Conservation (phyloP, 2,797 vertebrate genomes). For the Oophaga sylvatica region DNA sequence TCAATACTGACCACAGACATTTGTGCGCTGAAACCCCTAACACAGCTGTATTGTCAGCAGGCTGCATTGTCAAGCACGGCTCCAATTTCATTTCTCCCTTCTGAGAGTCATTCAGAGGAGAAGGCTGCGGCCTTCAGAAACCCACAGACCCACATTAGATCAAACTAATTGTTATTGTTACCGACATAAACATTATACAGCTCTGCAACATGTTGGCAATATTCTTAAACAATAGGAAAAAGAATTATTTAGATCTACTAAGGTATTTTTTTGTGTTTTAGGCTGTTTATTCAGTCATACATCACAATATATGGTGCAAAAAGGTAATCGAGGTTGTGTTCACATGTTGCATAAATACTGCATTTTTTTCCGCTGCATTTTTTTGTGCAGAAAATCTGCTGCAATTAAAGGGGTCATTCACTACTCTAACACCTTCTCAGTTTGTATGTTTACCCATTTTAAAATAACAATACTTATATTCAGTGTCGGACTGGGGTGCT, state of each 20-base stretch:
- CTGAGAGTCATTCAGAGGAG: neutral
- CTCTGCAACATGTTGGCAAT: neutral
- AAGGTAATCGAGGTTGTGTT: neutral
- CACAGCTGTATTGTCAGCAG: conserved; percentile 52
- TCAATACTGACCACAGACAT: conserved; percentile 47
- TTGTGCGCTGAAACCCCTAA: conserved; percentile 33
- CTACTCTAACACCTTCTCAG: too few species aligned
- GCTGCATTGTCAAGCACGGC: neutral
- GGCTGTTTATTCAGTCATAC: too few species aligned
- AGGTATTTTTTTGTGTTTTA: too few species aligned
- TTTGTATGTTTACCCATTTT: too few species aligned
- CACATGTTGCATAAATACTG: neutral
- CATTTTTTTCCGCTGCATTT: too few species aligned
- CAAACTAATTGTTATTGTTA: neutral
- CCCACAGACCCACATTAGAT: neutral
- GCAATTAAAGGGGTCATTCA: too few species aligned
- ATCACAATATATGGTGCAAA: neutral
- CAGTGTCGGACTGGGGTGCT: too few species aligned
- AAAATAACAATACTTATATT: too few species aligned
- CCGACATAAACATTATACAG: neutral
- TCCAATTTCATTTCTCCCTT: neutral
- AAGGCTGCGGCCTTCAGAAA: neutral
- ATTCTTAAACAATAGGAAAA: too few species aligned
- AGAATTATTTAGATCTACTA: too few species aligned
- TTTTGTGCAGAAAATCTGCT: too few species aligned